A percentile compares a stretch with the other conserved stretches of the same genome.
Conservation (phyloP, 2,113 vertebrate genomes). For the Oreochromis spilurus region DNA sequence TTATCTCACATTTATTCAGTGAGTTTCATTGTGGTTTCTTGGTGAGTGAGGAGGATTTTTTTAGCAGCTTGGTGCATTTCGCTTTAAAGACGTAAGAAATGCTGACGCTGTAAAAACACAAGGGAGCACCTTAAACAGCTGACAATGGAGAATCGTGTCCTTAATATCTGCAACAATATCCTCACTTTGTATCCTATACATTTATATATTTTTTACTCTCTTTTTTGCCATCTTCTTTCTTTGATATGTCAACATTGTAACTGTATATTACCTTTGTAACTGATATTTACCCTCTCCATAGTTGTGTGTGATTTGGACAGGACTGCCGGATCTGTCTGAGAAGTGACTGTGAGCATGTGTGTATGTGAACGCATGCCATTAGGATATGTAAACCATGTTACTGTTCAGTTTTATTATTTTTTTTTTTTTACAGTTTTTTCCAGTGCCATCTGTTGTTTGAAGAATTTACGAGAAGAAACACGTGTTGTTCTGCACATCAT, state of each 20-base stretch:
- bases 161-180: constrained; percentile 60
- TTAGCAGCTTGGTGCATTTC: constrained; percentile 44
- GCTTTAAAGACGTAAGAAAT: constrained; percentile 37
- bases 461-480: not conserved
- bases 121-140: constrained; percentile 60
- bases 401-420: constrained; percentile 32
- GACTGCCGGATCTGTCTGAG: constrained; percentile 20
- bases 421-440: not conserved
- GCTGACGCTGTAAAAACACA: constrained; percentile 39
- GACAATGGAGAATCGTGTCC: constrained; percentile 54
- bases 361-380: constrained; percentile 58
- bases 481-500: not conserved
- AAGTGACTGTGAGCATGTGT: constrained; percentile 53
- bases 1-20: constrained; percentile 40
- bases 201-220: constrained; percentile 73
- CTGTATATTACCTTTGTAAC: constrained; percentile 66
- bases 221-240: constrained; percentile 59
- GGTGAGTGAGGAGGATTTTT: constrained; percentile 21
- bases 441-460: constrained; percentile 53
- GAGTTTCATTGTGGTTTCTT: constrained; percentile 22
- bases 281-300: constrained; percentile 61
- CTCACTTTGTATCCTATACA: constrained; percentile 68
- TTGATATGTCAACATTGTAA: constrained; percentile 64
- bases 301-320: constrained; percentile 45
- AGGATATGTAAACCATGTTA: constrained; percentile 28